A percentile compares a stretch with the other conserved stretches of the same genome.
Evolutionary conservation across 1,140 invertebrate genomes (phyloP).

Genomic region (Phthorimaea operculella): DNA sequence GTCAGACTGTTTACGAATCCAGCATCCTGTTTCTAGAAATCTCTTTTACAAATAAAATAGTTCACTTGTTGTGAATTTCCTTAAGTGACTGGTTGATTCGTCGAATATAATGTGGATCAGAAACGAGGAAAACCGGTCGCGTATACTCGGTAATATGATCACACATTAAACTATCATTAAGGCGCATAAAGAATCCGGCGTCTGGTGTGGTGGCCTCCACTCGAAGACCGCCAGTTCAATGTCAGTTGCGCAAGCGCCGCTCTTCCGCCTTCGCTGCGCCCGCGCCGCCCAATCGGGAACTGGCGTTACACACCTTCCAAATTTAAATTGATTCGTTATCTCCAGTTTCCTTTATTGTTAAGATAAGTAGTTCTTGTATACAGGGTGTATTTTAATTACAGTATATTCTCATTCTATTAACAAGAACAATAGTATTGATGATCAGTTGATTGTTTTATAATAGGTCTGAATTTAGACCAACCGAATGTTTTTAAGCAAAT

Average conservation of each 20-base stretch:
- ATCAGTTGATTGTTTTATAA: too few relatives aligned
- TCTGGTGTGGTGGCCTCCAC: constrained; percentile 37
- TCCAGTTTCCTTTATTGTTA: too few relatives aligned
- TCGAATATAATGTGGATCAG: neutral
- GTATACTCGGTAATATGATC: constrained; percentile 10
- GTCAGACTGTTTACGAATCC: constrained; percentile 21
- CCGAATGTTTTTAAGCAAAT: too few relatives aligned
- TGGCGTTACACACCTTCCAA: constrained; percentile 18
- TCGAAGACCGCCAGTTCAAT: constrained; percentile 51
- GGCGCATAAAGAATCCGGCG: constrained; percentile 43
- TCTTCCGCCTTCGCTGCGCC: constrained; percentile 52
- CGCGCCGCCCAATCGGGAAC: constrained; percentile 43
- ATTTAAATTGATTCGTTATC: constrained; percentile 27
- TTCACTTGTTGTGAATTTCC: constrained; percentile 3
- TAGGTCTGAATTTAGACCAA: too few relatives aligned
- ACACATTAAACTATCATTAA: constrained; percentile 26
- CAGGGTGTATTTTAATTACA: too few relatives aligned
- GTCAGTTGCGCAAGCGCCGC: constrained; percentile 61
- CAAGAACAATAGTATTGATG: too few relatives aligned
- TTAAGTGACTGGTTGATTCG: neutral
- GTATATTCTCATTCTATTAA: too few relatives aligned
- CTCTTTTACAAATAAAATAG: constrained; percentile 14
- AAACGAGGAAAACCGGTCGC: constrained; percentile 3
- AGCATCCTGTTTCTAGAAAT: constrained; percentile 39
- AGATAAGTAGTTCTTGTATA: too few relatives aligned